Evolutionary conservation across 2,797 vertebrate species (phyloP), one percentile per base, ranked within the genome.

Genomic region (Pantherophis alleghaniensis): DNA sequence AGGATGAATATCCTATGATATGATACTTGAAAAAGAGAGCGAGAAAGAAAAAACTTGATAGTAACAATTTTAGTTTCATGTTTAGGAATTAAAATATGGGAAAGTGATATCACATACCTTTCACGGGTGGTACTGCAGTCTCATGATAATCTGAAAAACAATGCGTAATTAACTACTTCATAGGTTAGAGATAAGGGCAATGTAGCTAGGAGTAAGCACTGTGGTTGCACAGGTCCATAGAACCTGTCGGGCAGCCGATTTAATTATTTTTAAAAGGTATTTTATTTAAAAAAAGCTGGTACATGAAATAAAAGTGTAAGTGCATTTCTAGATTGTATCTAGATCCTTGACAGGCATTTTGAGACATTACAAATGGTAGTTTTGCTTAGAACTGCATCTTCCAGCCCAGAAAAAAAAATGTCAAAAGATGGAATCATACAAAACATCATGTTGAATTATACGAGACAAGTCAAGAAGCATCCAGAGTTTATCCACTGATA

Each of bases 1-100:
- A 98, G 96, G 24, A 98, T 96, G 61, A 98, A 94, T 12, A 98
- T 47, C 1, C 97, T 96, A 47, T 96, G 97, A 95, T 98, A 97
- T 1, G 98, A 96, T 94, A 94, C 99, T 99, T 96, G 93, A 97
- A 97, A 18, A 95, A 88, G 32, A 96, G 92, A 94, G 55, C 6
- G 94, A 86, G 95, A 26, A 28, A 92, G 22, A 22, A 60, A 66
- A 86, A 89, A 74, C 5, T 86, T 96, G 20, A 0, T 88, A 93
- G 92, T 9, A 91, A 59, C 4, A 42, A 91, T 26, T 61, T 90
- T 37, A 86, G 59, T 69, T 90, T 92, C 89, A 86, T 47, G 24
- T 91, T 93, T 94, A 90, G 89, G 69, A 79, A 93, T 83, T 93
- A 92, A 95, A 93, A 94, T 90, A 28, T 60, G 18, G 57, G 22